Evolutionary conservation across 1,140 invertebrate genomes (phyloP).

Genomic region (Adelges cooleyi): DNA sequence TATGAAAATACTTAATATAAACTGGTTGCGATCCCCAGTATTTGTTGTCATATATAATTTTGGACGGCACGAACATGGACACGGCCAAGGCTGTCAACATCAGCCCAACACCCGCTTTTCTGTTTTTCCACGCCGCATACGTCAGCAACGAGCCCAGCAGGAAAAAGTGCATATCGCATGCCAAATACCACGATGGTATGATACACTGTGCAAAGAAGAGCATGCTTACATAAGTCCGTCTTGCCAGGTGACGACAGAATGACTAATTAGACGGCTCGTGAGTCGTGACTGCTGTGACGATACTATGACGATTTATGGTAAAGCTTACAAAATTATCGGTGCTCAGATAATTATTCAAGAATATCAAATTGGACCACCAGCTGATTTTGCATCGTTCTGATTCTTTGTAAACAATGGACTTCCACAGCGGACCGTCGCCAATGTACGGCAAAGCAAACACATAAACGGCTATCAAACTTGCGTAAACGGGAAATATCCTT

Average conservation of each 20-base stretch:
- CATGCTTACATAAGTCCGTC: too few species aligned
- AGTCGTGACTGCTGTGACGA: too few species aligned
- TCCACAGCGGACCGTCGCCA: slow-evolving; percentile 56
- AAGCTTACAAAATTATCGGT: too few species aligned
- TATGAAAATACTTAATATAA: background rate
- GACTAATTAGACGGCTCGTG: too few species aligned
- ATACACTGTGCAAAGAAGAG: too few species aligned
- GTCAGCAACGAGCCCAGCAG: slow-evolving; percentile 45
- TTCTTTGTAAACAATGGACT: slow-evolving; percentile 46
- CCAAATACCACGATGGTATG: slow-evolving; percentile 53
- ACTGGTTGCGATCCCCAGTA: background rate
- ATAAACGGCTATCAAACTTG: slow-evolving; percentile 7
- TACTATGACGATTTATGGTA: too few species aligned
- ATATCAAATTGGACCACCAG: slow-evolving; percentile 76
- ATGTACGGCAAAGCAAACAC: slow-evolving; percentile 35
- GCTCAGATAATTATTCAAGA: slow-evolving; percentile 70
- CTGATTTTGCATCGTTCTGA: slow-evolving; percentile 52
- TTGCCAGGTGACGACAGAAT: too few species aligned
- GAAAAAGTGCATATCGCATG: slow-evolving; percentile 53
- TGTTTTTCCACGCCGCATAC: slow-evolving; percentile 26
- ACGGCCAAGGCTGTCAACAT: background rate
- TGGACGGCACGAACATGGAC: background rate
- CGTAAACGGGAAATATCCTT: slow-evolving; percentile 28
- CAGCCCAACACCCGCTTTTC: background rate
- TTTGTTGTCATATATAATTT: slow-evolving; percentile 1